A percentile compares a stretch with the other conserved stretches of the same genome.
Evolutionary conservation across 1,140 invertebrate genomes (phyloP).

Genomic region (Drosophila sproati): DNA sequence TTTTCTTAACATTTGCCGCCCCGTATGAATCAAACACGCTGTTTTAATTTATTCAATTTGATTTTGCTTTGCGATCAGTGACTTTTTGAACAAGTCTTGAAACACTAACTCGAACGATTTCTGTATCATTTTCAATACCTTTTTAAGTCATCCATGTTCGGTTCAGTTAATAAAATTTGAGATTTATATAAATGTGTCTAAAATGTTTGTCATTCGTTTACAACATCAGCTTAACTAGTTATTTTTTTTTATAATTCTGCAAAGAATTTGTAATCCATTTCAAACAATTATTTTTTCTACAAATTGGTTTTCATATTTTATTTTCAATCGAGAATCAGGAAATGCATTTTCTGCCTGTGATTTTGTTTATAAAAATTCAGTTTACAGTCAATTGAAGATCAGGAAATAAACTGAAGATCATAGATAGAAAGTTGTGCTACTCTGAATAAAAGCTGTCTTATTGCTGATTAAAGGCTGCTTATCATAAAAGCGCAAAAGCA

Average conservation of each 20-base stretch:
- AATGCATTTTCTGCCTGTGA: too few relatives aligned
- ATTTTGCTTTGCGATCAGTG: conserved; percentile 22
- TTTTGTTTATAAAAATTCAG: too few relatives aligned
- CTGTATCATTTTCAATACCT: conserved; percentile 33
- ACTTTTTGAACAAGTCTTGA: conserved; percentile 22
- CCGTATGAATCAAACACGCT: conserved; percentile 11
- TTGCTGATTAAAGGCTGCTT: conserved; percentile 10
- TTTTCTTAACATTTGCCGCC: conserved; percentile 17
- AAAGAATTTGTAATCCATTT: too few relatives aligned
- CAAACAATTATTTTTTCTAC: too few relatives aligned
- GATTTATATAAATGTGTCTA: conserved; percentile 4
- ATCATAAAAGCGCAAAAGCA: not conserved
- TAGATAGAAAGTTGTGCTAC: not conserved
- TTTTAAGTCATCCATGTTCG: conserved; percentile 26
- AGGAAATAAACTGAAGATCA: not conserved
- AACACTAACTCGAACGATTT: conserved; percentile 23
- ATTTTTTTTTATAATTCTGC: not conserved
- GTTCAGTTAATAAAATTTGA: conserved; percentile 26
- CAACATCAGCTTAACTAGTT: not conserved
- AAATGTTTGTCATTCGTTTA: not conserved
- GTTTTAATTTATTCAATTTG: conserved; percentile 45
- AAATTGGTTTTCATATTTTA: too few relatives aligned
- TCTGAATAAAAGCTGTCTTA: not conserved
- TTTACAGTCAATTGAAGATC: not conserved
- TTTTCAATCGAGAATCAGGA: too few relatives aligned